Base-by-base conservation (phyloP, 1,140 invertebrate species). In the Calliopsis andreniformis region DNA sequence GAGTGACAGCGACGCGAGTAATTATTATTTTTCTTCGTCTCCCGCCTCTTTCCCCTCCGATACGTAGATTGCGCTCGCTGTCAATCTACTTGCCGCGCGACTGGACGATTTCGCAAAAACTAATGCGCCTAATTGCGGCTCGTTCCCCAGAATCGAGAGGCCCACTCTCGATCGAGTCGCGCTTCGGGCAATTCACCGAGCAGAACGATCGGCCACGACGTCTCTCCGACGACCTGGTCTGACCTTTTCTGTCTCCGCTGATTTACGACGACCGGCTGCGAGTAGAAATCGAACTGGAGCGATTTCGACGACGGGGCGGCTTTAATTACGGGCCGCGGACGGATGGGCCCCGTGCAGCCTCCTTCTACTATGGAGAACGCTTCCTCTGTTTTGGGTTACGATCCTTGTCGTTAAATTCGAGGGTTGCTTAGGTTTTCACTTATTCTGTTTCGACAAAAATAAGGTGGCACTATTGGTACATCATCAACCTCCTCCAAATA, bases 271-370 rank as follows among this genome's bases (percentile, higher is more conserved):
- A 62, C 70, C 51, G 78, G 30, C 70, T 70, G 76, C 80, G 63
- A 73, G 70, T 75, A 78, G 82, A 84, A 84, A 85, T 85, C 83
- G 82, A 84, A 84, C 70, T 81, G 77, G 83, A 78, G 78, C 82
- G 83, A 83, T 64, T 76, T 66, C 73, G 59, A 75, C 58, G 68
- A 73, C 47, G 78, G 73, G 73, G 73, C 82, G 83, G 49, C 73
- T 78, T 85, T 85, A 84, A 84, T 84, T 81, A 83, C 78, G 58
- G 69, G 25, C 70, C 58, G 20, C 58, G 67, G 28, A 12, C 68
- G 25, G 23, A 67, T 47, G 35, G 45, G 43, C 28, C 32, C 30
- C 25, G 32, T 61, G n/a, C n/a, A n/a, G n/a, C n/a, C n/a, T n/a
- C n/a, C n/a, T n/a, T n/a, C n/a, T n/a, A n/a, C n/a, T n/a, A 30